phyloP scores from a whole-genome alignment of 2,888 invertebrate genomes.

The Aleiodes alternator region DNA sequence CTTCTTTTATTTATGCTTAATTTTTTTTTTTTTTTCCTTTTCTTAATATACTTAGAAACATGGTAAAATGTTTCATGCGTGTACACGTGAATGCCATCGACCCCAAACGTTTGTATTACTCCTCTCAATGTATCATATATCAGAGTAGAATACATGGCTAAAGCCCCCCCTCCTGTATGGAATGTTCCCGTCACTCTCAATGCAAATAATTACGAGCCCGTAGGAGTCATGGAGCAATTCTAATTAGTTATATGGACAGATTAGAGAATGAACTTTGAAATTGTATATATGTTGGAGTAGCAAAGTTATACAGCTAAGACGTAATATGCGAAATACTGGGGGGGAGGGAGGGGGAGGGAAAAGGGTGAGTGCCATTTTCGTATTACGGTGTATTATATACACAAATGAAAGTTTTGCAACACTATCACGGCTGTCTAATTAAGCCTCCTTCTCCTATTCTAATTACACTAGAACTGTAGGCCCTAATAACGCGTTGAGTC shows the following conservation, averaged over 20 bases:
- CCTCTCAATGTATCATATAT: slow-evolving; percentile 33
- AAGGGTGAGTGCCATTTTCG: slow-evolving; percentile 28
- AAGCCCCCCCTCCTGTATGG: neutral
- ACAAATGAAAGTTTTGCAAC: slow-evolving; percentile 31
- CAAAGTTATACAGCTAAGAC: slow-evolving; percentile 31
- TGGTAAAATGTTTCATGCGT: slow-evolving; percentile 1
- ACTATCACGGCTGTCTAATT: slow-evolving; percentile 32
- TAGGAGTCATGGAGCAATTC: slow-evolving; percentile 48
- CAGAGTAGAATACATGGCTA: neutral
- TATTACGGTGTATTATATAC: slow-evolving; percentile 11
- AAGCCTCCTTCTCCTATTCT: slow-evolving; percentile 27
- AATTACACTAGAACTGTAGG: slow-evolving; percentile 30
- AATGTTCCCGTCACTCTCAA: slow-evolving; percentile 45
- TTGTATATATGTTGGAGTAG: slow-evolving; percentile 26
- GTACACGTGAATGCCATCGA: slow-evolving; percentile 37
- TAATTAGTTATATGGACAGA: slow-evolving; percentile 55
- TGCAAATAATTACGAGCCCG: slow-evolving; percentile 45
- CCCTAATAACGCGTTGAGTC: slow-evolving; percentile 22
- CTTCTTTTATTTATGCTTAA: slow-evolving; percentile 18
- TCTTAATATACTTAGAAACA: neutral
- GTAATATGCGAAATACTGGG: slow-evolving; percentile 24
- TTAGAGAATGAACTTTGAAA: slow-evolving; percentile 51
- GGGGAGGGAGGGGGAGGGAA: slow-evolving; percentile 20
- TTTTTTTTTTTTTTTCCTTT: neutral
- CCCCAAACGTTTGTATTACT: slow-evolving; percentile 14